Base-by-base conservation (phyloP, 2,888 invertebrate species). In the Diaprepes abbreviatus region DNA sequence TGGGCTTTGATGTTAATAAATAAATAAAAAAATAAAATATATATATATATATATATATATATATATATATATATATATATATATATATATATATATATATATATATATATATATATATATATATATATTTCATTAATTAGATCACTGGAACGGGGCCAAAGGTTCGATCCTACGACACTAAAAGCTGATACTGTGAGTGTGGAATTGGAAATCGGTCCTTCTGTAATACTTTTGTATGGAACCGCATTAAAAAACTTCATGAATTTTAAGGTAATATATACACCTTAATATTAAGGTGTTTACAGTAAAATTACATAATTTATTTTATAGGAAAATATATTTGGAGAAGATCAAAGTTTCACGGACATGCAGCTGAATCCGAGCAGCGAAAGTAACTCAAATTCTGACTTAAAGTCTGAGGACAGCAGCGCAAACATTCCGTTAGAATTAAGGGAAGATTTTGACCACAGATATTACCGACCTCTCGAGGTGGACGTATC, bases 291-390 rank as follows among this genome's bases (percentile, higher is more conserved):
- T n/a, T n/a, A n/a, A n/a, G n/a, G n/a, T n/a, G n/a, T n/a, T n/a
- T n/a, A n/a, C n/a, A n/a, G n/a, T n/a, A n/a, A n/a, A n/a, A n/a
- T n/a, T n/a, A n/a, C n/a, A n/a, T n/a, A n/a, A n/a, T n/a, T n/a
- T n/a, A n/a, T n/a, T n/a, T 79, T 85, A 38, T 80, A 91, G 88
- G 98, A 99, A 85, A 98, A 98, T 81, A 95, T 98, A 75, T 96
- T 99, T 82, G 98, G 98, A 0, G 97, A 96, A 84, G 95, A 97
- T 86, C 97, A 98, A 85, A 89, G 88, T 19, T 97, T 97, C 80
- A 94, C 94, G 0, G 97, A 97, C 78, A 96, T 97, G 93, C 93
- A 93, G 76, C 86, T 89, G 0, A 87, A 85, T 67, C 82, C 81
- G 17, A 79, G 81, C 78, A 85, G 35, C 75, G 81, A 74, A 78